Evolutionary conservation across 2,113 vertebrate genomes (phyloP).

Genomic region (Apteryx owenii): DNA sequence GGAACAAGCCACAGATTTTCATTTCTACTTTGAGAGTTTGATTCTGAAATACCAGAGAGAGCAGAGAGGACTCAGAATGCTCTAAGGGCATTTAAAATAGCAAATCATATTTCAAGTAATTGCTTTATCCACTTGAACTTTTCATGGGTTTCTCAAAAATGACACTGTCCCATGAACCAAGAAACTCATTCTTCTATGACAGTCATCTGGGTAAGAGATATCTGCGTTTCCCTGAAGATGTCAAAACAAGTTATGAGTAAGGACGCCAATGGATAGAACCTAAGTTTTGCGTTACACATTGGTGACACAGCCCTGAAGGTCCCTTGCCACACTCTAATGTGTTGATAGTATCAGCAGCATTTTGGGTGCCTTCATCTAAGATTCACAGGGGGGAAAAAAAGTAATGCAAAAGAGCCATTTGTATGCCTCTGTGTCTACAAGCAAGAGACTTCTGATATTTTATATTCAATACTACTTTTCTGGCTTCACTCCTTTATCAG

Average conservation of each 20-base stretch:
- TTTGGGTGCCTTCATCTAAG: neutral
- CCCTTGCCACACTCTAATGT: neutral
- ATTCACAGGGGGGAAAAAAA: neutral
- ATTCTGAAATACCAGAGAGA: neutral
- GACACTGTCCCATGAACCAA: neutral
- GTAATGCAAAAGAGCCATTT: neutral
- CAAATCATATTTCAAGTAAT: neutral
- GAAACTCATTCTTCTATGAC: neutral
- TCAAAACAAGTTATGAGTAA: conserved; percentile 27
- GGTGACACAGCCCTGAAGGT: conserved; percentile 28
- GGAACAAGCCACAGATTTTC: neutral
- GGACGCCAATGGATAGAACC: neutral
- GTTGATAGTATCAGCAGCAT: conserved; percentile 13
- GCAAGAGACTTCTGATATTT: neutral
- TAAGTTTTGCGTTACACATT: neutral
- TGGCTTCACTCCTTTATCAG: neutral
- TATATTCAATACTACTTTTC: neutral
- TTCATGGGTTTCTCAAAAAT: neutral
- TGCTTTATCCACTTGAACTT: neutral
- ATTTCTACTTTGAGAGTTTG: neutral
- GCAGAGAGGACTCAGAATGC: neutral
- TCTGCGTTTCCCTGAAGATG: neutral
- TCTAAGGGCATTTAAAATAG: neutral
- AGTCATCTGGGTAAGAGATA: neutral
- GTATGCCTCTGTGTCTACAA: neutral